Evolutionary conservation across 2,797 vertebrate species (phyloP).

Genomic region (Otolemur crassicaudatus): DNA sequence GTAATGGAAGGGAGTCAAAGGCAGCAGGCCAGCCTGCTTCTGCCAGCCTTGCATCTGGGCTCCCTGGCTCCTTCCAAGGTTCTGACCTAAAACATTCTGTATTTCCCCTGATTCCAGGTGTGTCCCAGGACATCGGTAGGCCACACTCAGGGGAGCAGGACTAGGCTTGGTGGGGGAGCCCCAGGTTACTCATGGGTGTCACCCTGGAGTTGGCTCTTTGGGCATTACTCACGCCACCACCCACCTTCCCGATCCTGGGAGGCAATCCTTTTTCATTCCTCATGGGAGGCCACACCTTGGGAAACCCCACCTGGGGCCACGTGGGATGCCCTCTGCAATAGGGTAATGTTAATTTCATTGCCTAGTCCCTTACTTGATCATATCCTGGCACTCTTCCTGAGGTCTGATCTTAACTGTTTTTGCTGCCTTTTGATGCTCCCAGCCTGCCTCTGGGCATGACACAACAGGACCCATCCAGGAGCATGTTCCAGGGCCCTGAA

Average conservation of each 20-base stretch:
- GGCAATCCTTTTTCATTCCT: background rate
- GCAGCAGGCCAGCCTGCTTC: background rate
- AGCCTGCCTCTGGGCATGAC: background rate
- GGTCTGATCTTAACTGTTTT: background rate
- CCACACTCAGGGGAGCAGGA: background rate
- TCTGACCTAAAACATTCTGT: background rate
- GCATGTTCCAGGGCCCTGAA: background rate
- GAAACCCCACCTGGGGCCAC: background rate
- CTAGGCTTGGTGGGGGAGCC: background rate
- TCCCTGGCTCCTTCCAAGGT: background rate
- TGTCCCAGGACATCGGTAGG: background rate
- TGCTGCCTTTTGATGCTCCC: background rate
- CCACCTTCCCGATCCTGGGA: background rate
- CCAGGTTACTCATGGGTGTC: background rate
- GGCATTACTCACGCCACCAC: background rate
- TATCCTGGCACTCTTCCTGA: background rate
- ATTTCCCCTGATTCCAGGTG: background rate
- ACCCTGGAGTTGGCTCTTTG: background rate
- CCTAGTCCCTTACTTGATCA: background rate
- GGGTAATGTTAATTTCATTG: background rate
- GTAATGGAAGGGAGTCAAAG: background rate
- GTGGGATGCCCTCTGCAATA: background rate
- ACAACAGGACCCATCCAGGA: background rate
- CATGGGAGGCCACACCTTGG: background rate
- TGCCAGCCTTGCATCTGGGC: fast-evolving